Conservation (phyloP, 2,113 vertebrate species). For the Toxotes jaculatrix region DNA sequence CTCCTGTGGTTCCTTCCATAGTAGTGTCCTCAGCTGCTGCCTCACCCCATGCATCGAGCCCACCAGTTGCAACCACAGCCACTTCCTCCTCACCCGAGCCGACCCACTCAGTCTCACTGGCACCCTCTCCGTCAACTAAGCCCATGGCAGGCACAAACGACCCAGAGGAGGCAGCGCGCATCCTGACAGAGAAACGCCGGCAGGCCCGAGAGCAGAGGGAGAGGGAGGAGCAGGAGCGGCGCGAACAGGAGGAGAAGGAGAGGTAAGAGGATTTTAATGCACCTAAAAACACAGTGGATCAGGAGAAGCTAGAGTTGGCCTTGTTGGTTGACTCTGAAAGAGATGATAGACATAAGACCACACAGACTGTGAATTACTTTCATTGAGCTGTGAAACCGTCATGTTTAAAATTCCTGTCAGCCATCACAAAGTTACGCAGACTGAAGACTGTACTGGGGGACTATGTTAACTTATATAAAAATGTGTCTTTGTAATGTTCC, state of each 20-base stretch:
- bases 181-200: constrained; percentile 92
- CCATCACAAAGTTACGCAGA: not conserved
- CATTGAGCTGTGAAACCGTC: too few relatives aligned
- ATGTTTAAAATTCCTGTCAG: not conserved
- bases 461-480: not conserved
- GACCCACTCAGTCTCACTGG: constrained; percentile 42
- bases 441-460: not conserved
- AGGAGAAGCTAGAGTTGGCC: not conserved
- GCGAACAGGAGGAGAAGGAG: constrained; percentile 89
- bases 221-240: constrained; percentile 90
- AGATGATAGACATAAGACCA: not conserved
- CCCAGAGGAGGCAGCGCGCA: constrained; percentile 91
- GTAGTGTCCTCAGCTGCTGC: constrained; percentile 53
- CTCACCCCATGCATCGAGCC: constrained; percentile 49
- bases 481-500: not conserved
- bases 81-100: constrained; percentile 48
- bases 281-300: not conserved
- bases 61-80: constrained; percentile 38
- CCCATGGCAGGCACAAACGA: constrained; percentile 92
- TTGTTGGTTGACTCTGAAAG: not conserved
- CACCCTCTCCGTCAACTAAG: constrained; percentile 82
- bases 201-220: constrained; percentile 95
- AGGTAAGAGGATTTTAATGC: constrained; percentile 84
- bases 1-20: constrained; percentile 67
- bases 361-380: too few relatives aligned